Evolutionary conservation across 2,888 invertebrate genomes (phyloP), one percentile per base, ranked within the genome.

Genomic region (Pilophorus perplexus): DNA sequence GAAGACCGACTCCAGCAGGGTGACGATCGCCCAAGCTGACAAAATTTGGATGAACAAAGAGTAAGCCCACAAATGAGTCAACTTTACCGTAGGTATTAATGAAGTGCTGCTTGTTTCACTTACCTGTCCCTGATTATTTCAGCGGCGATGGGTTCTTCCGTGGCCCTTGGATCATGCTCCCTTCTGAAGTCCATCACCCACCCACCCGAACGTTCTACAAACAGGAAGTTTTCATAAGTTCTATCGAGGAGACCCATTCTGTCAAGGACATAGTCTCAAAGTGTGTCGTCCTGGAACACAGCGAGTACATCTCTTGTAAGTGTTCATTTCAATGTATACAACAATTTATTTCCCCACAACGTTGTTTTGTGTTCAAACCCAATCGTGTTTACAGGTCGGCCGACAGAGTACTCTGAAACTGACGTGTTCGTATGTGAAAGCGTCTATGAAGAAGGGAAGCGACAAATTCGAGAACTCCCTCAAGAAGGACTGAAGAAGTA

Each of bases 381-480:
- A 33, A 33, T 33, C 33, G 12, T 8, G 33, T 33, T 33, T 33
- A 33, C 12, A 93, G 93, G 87, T 77, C 88, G 98, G 12, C 90
- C 91, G 48, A 98, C 97, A 0, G 98, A 98, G 81, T 87, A 97
- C 69, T 81, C 87, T 0, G 98, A 99, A 78, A 84, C 85, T 67
- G 96, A 98, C 78, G 85, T 97, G 1, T 98, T 85, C 76, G 87
- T 99, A 48, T 96, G 95, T 76, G 93, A 94, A 76, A 91, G 90
- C 0, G 83, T 90, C 68, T 96, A 93, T 76, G 92, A 94, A 76
- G 95, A 96, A 78, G 84, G 88, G 25, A 90, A 89, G 74, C 84
- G 89, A 67, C 82, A 88, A 66, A 85, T 92, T 55, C 82, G 87
- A 70, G 86, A 90, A 74, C 80, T 90, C 16, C 83, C 84, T 62